Base-by-base conservation (phyloP, 2,113 vertebrate species). In the Tragelaphus scriptus region DNA sequence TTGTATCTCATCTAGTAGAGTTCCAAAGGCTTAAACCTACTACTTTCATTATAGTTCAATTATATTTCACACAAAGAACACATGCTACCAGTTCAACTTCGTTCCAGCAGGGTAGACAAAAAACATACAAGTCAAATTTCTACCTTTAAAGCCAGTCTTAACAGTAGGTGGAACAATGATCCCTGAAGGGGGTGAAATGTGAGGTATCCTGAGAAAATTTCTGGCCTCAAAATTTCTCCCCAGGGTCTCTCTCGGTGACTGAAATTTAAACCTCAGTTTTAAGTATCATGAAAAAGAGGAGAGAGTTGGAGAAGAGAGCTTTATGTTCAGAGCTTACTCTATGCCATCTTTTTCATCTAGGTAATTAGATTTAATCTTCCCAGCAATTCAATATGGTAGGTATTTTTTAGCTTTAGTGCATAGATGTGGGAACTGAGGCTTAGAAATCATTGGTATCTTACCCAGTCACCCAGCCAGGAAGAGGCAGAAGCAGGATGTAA, bases 401-500 rank as follows among this genome's bases (percentile, higher is more conserved):
- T 75, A 65, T 86, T 95, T 97, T 96, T 96, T 82, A 68, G 47
- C 82, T 95, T 80, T 44, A 96, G 65, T 32, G 68, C n/a, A 61
- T n/a, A 61, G 25, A 32, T 51, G 11, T 61, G 28, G 47, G 75
- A 94, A 94, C 28, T 40, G 71, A 90, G 56, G 44, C 89, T 95
- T 92, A 79, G 32, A 92, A 94, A 95, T 23, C n/a, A 77, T 65
- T 25, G 80, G 61, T 28, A 55, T 2, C 53, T 94, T 94, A 88
- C 36, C n/a, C 75, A 87, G 56, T 96, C 68, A 89, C 53, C 53
- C 16, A 63, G n/a, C 25, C 92, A 93, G 55, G 40, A 84, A 96
- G 47, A 68, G 61, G 55, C 25, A 84, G 63, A 61, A n/a, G 58
- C n/a, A 92, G 84, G 55, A 51, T 36, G 8, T 68, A 95, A 71